Evolutionary conservation across 2,888 invertebrate species (phyloP), one percentile per base, ranked within the genome.

Genomic region (Isoperla grammatica): DNA sequence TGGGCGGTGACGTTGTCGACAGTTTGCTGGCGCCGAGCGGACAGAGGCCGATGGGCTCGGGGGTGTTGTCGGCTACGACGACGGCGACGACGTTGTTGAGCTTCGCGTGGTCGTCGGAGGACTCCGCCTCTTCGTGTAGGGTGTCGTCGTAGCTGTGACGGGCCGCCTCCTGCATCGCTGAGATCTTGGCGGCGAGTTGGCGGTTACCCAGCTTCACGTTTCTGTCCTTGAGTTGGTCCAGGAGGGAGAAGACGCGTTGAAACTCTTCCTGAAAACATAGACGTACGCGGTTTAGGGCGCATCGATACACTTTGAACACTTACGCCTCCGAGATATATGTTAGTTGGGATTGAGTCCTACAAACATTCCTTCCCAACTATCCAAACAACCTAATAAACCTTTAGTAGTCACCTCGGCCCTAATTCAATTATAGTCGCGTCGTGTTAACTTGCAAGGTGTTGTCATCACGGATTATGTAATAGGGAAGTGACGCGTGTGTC

Each of bases 91-190:
- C 78, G 23, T 77, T 79, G 68, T 80, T 79, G 0, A 79, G 74
- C 69, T 78, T 78, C 0, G 77, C 69, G 56, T 60, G 60, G 15
- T 61, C 65, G 39, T 48, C 55, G 0, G 49, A 45, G 11, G 49
- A 53, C n/a, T 56, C 45, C 3, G 50, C 40, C 39, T 60, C 58
- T 19, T 60, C 55, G 39, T 35, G 35, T 1, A 54, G 63, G 22
- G 48, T 23, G 22, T 39, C 53, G 19, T 49, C 55, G 57, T 61
- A 46, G 42, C 54, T 50, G 35, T 56, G 46, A 23, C 79, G 79
- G 0, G 87, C 86, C 0, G 89, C 90, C 61, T 89, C 88, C 68
- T 89, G 88, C 90, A 91, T 91, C 5, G 90, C 88, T 0, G 81
- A 79, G 64, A 91, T 86, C 69, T 88, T 87, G 58, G 85, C 82